Evolutionary conservation across 2,888 invertebrate species (phyloP).

Genomic region (Didymodactylos carnosus): DNA sequence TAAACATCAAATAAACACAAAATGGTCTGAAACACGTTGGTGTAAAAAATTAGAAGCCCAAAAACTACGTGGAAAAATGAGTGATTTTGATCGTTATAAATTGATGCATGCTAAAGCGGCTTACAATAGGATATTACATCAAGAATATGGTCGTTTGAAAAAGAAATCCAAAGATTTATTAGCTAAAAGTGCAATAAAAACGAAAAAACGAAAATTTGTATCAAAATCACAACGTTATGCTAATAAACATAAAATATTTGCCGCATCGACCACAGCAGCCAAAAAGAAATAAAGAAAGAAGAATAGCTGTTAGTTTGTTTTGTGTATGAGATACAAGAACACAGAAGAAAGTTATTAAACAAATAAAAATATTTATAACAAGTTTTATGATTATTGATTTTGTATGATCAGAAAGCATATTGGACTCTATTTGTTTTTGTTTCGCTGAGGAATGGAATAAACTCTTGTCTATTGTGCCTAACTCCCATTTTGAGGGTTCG

Average conservation of each 20-base stretch:
- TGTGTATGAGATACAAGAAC: neutral
- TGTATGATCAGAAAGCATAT: neutral
- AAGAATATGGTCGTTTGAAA: neutral
- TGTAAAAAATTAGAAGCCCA: conserved; percentile 66
- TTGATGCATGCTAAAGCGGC: conserved; percentile 67
- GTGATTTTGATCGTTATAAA: conserved; percentile 88
- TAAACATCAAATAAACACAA: conserved; percentile 54
- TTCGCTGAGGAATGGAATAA: neutral
- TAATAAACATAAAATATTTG: neutral
- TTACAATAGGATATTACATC: neutral
- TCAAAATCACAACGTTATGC: neutral
- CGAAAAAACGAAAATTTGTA: neutral
- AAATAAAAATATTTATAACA: neutral
- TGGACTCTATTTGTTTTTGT: neutral
- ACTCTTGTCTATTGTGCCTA: too few relatives aligned
- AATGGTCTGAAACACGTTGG: conserved; percentile 76
- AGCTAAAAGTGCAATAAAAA: neutral
- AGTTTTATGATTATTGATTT: neutral
- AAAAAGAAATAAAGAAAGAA: neutral
- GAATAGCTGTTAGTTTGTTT: neutral
- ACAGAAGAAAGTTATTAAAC: neutral
- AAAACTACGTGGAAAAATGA: conserved; percentile 53
- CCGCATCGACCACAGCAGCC: neutral
- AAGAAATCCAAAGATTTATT: neutral
- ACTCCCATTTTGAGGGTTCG: too few relatives aligned